These are phyloP conservation scores for Isichthys henryi DNA, from an alignment of 2,113 vertebrate species.

Conservation along the genomic window DNA sequence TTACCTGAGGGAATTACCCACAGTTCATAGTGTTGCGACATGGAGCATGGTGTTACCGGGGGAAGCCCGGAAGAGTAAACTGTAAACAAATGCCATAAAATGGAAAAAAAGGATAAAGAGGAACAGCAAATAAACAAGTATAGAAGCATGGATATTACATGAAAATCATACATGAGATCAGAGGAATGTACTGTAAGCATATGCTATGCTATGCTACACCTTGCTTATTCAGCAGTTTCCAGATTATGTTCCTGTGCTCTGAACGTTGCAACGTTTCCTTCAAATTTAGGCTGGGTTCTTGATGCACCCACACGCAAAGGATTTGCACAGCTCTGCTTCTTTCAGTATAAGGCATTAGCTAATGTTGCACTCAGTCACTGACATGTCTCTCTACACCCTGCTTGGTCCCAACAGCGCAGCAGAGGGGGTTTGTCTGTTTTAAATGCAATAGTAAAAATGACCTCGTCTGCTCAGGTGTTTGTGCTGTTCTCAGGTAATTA, in stretches of 20 bases:
- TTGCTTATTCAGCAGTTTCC: background rate
- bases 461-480: conserved; percentile 39
- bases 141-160: background rate
- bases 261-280: background rate
- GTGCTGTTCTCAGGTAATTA: conserved; percentile 63
- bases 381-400: background rate
- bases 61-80: background rate
- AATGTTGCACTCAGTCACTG: conserved; percentile 1
- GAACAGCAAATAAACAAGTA: background rate
- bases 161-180: background rate
- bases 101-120: background rate
- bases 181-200: background rate
- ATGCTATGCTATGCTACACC: background rate
- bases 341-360: background rate
- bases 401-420: background rate
- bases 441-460: conserved; percentile 9
- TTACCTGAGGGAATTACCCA: background rate
- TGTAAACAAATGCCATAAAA: background rate
- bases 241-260: background rate
- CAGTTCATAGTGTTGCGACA: background rate
- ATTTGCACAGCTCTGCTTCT: background rate
- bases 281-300: background rate
- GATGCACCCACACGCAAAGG: background rate
- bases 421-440: background rate
- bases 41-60: background rate